Conservation (phyloP, 2,113 vertebrate species). For the Ivindomyrus marchei region DNA sequence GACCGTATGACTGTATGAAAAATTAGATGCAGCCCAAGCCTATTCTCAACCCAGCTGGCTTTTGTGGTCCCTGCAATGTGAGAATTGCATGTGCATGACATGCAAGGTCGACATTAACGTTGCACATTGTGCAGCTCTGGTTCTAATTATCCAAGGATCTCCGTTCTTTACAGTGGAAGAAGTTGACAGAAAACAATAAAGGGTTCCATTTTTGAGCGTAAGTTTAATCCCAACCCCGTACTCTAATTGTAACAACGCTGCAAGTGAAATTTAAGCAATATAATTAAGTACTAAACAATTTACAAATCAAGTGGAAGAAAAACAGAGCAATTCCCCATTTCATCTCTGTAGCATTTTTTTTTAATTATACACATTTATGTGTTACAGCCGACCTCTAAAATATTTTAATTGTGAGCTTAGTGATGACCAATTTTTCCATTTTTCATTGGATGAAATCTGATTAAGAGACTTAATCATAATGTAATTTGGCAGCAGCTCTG, state of each 20-base stretch:
- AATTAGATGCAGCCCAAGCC: neutral
- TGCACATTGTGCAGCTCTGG: neutral
- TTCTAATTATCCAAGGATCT: neutral
- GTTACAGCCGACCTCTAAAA: neutral
- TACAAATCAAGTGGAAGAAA: neutral
- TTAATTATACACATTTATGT: neutral
- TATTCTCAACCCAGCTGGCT: neutral
- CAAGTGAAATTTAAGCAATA: neutral
- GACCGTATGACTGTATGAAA: neutral
- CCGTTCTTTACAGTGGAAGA: neutral
- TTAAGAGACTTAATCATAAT: slow-evolving; percentile 26
- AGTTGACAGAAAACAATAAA: neutral
- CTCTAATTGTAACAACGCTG: neutral
- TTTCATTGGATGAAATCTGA: slow-evolving; percentile 17
- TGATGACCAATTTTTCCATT: slow-evolving; percentile 13
- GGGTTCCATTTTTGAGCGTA: neutral
- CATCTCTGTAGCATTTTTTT: neutral
- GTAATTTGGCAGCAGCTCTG: slow-evolving; percentile 18
- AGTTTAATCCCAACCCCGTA: neutral
- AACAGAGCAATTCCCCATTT: neutral
- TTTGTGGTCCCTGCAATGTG: neutral
- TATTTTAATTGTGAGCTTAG: neutral
- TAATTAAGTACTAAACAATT: neutral
- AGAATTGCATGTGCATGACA: neutral
- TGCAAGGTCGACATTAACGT: neutral